Evolutionary conservation across 2,888 invertebrate genomes (phyloP).

Genomic region (Anoplius nigerrimus): DNA sequence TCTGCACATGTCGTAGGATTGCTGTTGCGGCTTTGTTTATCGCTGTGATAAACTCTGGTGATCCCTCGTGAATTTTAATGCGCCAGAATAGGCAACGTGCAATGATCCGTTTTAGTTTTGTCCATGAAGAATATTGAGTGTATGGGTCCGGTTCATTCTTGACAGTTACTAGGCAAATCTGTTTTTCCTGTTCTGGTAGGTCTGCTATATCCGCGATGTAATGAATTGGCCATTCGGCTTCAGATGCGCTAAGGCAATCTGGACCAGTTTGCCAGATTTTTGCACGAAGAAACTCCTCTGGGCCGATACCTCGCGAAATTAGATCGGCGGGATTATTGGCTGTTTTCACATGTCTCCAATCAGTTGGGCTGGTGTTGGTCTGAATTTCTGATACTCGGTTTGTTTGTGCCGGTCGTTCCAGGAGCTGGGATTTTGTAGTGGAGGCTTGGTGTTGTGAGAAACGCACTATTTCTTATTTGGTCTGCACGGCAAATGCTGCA

Average conservation of each 20-base stretch:
- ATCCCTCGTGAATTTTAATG: too few species aligned
- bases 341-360: conserved; percentile 19
- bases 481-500: too few species aligned
- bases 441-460: too few species aligned
- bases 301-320: neutral
- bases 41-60: neutral
- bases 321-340: conserved; percentile 15
- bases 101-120: neutral
- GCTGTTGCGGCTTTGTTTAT: neutral
- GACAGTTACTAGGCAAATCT: neutral
- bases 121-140: neutral
- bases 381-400: conserved; percentile 22
- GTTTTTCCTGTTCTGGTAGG: neutral
- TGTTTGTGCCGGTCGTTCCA: too few species aligned
- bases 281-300: neutral
- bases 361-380: neutral
- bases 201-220: too few species aligned
- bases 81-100: neutral
- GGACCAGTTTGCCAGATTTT: neutral
- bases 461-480: too few species aligned
- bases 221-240: neutral
- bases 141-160: neutral
- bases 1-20: conserved; percentile 4
- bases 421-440: too few species aligned
- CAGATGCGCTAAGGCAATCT: neutral